Evolutionary conservation across 2,888 invertebrate species (phyloP), one percentile per base, ranked within the genome.

Genomic region (Emmelina monodactyla): DNA sequence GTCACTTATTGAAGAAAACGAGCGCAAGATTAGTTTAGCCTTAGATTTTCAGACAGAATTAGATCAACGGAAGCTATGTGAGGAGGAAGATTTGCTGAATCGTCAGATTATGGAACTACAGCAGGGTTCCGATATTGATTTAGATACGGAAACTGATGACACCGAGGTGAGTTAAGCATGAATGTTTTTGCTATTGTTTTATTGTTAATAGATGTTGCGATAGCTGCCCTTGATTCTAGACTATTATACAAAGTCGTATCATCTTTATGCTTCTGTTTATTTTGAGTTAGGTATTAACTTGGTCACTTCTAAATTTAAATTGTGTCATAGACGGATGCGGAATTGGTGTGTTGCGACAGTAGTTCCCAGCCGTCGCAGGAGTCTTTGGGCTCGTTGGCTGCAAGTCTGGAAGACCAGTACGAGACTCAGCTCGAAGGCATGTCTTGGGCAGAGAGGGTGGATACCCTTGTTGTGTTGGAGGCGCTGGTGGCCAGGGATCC

Each of bases 401-500:
- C 80, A 35, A 49, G 82, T 9, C 61, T 89, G 19, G 89, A 89
- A 46, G 83, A 85, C 37, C 82, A 88, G 49, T 89, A 89, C 51
- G 88, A 88, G 54, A 86, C 87, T 0, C 83, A 88, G 28, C 58
- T 89, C 0, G 87, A 87, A 1, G 88, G 84, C 47, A 89, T 93
- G 87, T 87, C 90, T 2, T 92, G 92, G 90, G 91, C 91, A 0
- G 95, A 95, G 46, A 79, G 94, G 11, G 87, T 92, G 38, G 92
- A 93, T 46, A 89, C 88, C 5, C 66, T 91, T 48, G 89, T 90
- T 1, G 89, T 88, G 2, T 58, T 93, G 11, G 88, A 91, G 48
- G 91, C 88, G 0, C 69, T 92, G 14, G 91, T 90, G 0, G 89
- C 90, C 0, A 84, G 96, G n/a, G 92, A 94, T 61, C 97, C 97